phyloP scores from a whole-genome alignment of 2,113 vertebrate species.

The Rhinolophus ferrumequinum region DNA sequence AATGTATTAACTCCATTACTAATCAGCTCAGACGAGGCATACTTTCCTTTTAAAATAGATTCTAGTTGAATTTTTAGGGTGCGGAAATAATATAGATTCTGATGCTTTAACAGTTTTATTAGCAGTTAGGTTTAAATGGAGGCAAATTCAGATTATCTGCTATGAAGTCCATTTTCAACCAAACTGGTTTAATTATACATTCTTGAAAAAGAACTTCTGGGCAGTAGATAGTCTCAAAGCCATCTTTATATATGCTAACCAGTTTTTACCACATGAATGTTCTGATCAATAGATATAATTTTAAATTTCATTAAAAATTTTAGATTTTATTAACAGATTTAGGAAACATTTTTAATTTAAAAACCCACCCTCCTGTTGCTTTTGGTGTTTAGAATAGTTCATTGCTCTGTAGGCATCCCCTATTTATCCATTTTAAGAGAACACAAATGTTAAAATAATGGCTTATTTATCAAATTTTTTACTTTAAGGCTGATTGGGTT shows the following conservation, averaged over 20 bases:
- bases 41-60: background rate
- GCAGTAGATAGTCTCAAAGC: background rate
- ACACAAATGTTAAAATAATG: background rate
- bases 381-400: background rate
- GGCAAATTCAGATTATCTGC: background rate
- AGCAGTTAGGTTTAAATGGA: background rate
- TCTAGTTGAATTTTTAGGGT: background rate
- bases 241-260: background rate
- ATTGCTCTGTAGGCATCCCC: background rate
- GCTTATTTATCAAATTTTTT: background rate
- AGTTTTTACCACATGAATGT: background rate
- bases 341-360: background rate
- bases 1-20: background rate
- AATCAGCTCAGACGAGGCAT: background rate
- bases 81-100: background rate
- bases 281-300: background rate
- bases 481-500: background rate
- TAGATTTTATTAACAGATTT: conserved; percentile 18
- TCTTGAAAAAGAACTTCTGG: background rate
- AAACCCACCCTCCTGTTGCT: background rate
- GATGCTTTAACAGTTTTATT: background rate
- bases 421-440: conserved; percentile 25
- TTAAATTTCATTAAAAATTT: conserved; percentile 25
- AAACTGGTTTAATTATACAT: conserved; percentile 15
- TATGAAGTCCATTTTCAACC: background rate